Conservation (phyloP, 2,797 vertebrate genomes). For the Podargus strigoides region DNA sequence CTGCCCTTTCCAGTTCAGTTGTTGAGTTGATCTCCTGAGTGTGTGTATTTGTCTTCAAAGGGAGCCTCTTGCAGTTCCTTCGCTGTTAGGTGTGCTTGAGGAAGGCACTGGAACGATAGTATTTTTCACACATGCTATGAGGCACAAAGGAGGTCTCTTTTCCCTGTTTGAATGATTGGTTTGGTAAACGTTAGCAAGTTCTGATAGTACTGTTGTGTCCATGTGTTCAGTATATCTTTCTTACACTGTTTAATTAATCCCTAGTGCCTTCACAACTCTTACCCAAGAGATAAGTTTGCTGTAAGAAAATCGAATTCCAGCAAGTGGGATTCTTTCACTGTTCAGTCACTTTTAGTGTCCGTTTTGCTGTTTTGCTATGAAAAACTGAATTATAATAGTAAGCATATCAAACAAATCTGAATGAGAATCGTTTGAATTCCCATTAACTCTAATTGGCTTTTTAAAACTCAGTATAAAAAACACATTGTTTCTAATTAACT, state of each 20-base stretch:
- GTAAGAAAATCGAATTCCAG: background rate
- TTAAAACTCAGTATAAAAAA: background rate
- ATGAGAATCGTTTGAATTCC: background rate
- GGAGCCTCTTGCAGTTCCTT: background rate
- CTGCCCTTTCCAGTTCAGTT: background rate
- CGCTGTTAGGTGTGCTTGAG: background rate
- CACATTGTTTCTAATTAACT: slow-evolving; percentile 6
- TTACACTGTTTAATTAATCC: background rate
- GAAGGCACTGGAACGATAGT: background rate
- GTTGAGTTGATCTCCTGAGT: background rate
- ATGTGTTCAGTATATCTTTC: background rate
- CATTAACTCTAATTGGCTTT: background rate
- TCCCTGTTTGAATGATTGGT: background rate
- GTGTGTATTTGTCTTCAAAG: background rate
- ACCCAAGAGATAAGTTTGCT: background rate
- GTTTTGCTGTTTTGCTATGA: background rate
- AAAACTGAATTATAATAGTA: background rate
- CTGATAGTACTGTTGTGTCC: background rate
- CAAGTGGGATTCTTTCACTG: background rate
- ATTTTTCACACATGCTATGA: background rate
- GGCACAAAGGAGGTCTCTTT: background rate
- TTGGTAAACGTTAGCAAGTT: background rate
- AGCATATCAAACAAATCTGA: background rate
- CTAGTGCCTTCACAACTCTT: background rate
- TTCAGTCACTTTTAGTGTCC: background rate